phyloP scores from a whole-genome alignment of 2,888 invertebrate genomes.

The Exephanes ischioxanthus region DNA sequence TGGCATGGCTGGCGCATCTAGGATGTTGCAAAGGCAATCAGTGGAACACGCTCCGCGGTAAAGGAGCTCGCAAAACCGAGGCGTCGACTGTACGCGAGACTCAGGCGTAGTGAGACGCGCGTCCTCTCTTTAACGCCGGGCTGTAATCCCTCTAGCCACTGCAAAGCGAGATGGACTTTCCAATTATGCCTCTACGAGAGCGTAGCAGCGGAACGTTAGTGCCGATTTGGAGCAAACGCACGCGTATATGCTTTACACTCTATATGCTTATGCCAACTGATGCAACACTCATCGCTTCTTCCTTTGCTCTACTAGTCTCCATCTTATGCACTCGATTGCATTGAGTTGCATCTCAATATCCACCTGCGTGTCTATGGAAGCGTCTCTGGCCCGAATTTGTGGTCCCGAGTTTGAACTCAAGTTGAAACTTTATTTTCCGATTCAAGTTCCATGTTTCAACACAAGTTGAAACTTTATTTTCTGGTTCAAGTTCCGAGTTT shows the following conservation, averaged over 20 bases:
- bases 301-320: conserved; percentile 1
- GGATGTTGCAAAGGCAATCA: conserved; percentile 72
- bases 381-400: too few species aligned
- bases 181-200: conserved; percentile 65
- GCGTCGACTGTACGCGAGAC: conserved; percentile 7
- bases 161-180: conserved; percentile 63
- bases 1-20: conserved; percentile 56
- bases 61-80: conserved; percentile 15
- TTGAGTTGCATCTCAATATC: background rate
- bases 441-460: background rate
- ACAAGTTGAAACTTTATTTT: too few species aligned
- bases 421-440: background rate
- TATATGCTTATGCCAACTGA: conserved; percentile 33
- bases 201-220: conserved; percentile 42
- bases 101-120: background rate
- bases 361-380: too few species aligned
- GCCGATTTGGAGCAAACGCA: conserved; percentile 63
- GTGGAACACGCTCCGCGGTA: conserved; percentile 45
- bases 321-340: background rate
- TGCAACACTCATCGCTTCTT: conserved; percentile 41
- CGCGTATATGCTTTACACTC: conserved; percentile 24
- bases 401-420: too few species aligned
- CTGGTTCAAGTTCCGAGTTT: too few species aligned
- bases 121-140: conserved; percentile 27
- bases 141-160: conserved; percentile 11